Evolutionary conservation across 1,140 invertebrate species (phyloP), one percentile per base, ranked within the genome.

Genomic region (Drosophila punjabiensis): DNA sequence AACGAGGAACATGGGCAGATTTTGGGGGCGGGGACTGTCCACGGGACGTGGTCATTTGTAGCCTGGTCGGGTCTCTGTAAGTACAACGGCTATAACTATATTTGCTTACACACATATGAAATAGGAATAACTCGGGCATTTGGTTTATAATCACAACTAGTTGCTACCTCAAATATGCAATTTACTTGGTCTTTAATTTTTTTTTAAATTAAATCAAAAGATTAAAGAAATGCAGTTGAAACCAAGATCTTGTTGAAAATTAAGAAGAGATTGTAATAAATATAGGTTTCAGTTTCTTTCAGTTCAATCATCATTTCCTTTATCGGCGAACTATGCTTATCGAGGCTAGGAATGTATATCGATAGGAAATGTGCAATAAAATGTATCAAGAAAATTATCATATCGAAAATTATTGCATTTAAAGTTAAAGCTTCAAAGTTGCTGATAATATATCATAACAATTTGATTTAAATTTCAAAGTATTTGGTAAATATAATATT

Each of bases 41-140:
- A 14, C 47, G 18, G 39, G 10, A 53, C 52, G 30, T 56, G 55
- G 55, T 56, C 53, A 37, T 37, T 56, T 20, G 55, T n/a, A 39
- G 55, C 55, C 55, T n/a, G 35, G 35, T 24, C 5, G 35, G 55
- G 20, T 52, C 52, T 8, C 52, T 13, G n/a, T 11, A 7, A 33
- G 64, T 7, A 73, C 68, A 73, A 61, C 75, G 66, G 59, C 63
- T 60, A 53, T 77, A 80, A 82, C 82, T 80, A 60, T 90, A 90
- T 90, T 90, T 90, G 79, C 74, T 82, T 89, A 89, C 68, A 39
- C 39, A 70, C 14, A 50, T 33, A 43, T 33, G 66, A 69, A 37
- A 69, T 14, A 35, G 64, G 68, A 71, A 37, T 48, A 68, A 48
- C 33, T 7, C 47, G 14, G 18, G 13, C 5, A 10, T 18, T 28